phyloP scores from a whole-genome alignment of 2,888 invertebrate genomes.

The Darwinula stevensoni region DNA sequence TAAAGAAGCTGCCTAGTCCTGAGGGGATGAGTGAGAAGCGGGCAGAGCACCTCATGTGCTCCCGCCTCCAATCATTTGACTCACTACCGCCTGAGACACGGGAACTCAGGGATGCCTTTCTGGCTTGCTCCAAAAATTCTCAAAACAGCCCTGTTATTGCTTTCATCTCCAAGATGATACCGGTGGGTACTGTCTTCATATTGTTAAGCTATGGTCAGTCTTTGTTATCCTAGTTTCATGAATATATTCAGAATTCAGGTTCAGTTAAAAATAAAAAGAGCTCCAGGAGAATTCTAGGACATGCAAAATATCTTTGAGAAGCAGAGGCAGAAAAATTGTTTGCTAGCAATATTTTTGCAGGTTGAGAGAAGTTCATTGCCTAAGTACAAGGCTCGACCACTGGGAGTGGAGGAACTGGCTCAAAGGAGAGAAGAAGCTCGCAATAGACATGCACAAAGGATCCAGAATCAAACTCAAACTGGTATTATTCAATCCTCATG shows the following conservation, averaged over 20 bases:
- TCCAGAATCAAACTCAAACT: too few species aligned
- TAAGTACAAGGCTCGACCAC: conserved; percentile 41
- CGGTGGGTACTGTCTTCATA: conserved; percentile 23
- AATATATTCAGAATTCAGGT: too few species aligned
- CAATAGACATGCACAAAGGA: conserved; percentile 28
- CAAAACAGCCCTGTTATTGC: conserved; percentile 33
- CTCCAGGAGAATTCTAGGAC: too few species aligned
- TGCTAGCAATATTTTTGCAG: too few species aligned
- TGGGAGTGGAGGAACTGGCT: conserved; percentile 40
- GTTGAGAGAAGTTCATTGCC: conserved; percentile 37
- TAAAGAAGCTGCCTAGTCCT: conserved; percentile 51
- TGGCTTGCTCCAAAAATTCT: conserved; percentile 32
- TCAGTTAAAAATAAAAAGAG: too few species aligned
- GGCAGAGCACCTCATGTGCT: conserved; percentile 50
- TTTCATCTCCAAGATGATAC: conserved; percentile 71
- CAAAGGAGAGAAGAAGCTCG: conserved; percentile 32
- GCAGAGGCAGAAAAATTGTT: too few species aligned
- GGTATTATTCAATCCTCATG: too few species aligned
- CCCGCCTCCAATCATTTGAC: conserved; percentile 28
- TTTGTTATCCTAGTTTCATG: too few species aligned
- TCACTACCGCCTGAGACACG: conserved; percentile 35
- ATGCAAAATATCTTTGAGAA: too few species aligned
- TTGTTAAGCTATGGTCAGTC: too few species aligned
- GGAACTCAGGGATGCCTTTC: conserved; percentile 33
- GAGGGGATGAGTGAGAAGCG: conserved; percentile 37